phyloP scores from a whole-genome alignment of 1,140 invertebrate species.

The Drosophila tristis region DNA sequence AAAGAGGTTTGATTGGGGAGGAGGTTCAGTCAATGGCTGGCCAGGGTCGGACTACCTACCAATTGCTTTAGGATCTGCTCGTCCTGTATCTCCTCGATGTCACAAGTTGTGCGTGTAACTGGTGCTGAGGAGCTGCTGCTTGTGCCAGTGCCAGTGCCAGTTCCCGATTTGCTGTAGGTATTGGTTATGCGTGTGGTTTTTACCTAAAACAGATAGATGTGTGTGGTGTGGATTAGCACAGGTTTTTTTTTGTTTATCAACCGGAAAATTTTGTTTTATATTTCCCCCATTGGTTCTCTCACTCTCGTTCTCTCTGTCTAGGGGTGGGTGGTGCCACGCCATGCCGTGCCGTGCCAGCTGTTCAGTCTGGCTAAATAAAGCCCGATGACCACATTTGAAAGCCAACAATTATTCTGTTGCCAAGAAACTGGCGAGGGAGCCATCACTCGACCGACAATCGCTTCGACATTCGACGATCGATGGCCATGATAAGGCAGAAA shows the following conservation, averaged over 20 bases:
- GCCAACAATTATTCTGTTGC: slow-evolving; percentile 40
- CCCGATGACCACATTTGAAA: slow-evolving; percentile 63
- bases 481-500: slow-evolving; percentile 54
- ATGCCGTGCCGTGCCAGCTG: slow-evolving; percentile 49
- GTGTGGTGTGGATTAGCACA: slow-evolving; percentile 17
- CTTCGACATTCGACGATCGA: slow-evolving; percentile 33
- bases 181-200: slow-evolving; percentile 84
- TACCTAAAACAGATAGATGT: slow-evolving; percentile 83
- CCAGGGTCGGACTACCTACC: slow-evolving; percentile 85
- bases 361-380: slow-evolving; percentile 60
- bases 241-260: slow-evolving; percentile 66
- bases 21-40: slow-evolving; percentile 30
- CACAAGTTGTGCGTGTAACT: slow-evolving; percentile 85
- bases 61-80: slow-evolving; percentile 88
- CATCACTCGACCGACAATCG: slow-evolving; percentile 6
- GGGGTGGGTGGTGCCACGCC: slow-evolving; percentile 21
- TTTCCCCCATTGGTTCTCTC: not conserved
- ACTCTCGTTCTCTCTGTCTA: slow-evolving; percentile 3
- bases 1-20: slow-evolving; percentile 1
- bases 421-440: slow-evolving; percentile 20
- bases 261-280: slow-evolving; percentile 51
- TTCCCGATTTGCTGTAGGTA: slow-evolving; percentile 66
- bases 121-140: slow-evolving; percentile 82
- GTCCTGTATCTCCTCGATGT: slow-evolving; percentile 90
- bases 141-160: slow-evolving; percentile 34